phyloP scores from a whole-genome alignment of 2,113 vertebrate species.

The Oncorhynchus clarkii region DNA sequence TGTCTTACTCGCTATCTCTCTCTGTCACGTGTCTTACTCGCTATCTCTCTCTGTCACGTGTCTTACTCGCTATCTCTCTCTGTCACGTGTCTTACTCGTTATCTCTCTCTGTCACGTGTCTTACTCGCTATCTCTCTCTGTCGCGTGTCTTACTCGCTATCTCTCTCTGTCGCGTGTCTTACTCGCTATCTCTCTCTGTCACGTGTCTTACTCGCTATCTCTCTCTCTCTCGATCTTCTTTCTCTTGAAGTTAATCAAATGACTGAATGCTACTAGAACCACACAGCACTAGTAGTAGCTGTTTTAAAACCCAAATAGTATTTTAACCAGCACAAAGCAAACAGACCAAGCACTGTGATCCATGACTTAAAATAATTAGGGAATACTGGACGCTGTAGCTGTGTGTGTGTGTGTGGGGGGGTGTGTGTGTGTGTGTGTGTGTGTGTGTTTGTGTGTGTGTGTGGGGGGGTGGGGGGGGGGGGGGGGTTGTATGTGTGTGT shows the following conservation, averaged over 20 bases:
- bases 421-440: too few relatives aligned
- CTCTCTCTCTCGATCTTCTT: constrained; percentile 3
- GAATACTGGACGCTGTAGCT: background rate
- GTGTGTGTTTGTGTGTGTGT: too few relatives aligned
- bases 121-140: constrained; percentile 17
- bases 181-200: background rate
- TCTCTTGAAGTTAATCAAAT: background rate
- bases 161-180: background rate
- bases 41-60: too few relatives aligned
- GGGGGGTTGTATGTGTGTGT: too few relatives aligned
- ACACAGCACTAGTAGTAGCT: background rate
- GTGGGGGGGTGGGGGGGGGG: too few relatives aligned
- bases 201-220: constrained; percentile 16
- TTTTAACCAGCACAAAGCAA: background rate
- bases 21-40: too few relatives aligned
- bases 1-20: too few relatives aligned
- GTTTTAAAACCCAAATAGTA: background rate
- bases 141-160: background rate
- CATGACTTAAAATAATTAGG: background rate
- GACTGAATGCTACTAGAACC: background rate
- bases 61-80: too few relatives aligned
- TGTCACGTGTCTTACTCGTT: too few relatives aligned
- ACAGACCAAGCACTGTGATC: background rate
- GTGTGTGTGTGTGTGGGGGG: background rate
- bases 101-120: background rate